Evolutionary conservation across 2,113 vertebrate species (phyloP).

Genomic region (Potamarius usumacintae): DNA sequence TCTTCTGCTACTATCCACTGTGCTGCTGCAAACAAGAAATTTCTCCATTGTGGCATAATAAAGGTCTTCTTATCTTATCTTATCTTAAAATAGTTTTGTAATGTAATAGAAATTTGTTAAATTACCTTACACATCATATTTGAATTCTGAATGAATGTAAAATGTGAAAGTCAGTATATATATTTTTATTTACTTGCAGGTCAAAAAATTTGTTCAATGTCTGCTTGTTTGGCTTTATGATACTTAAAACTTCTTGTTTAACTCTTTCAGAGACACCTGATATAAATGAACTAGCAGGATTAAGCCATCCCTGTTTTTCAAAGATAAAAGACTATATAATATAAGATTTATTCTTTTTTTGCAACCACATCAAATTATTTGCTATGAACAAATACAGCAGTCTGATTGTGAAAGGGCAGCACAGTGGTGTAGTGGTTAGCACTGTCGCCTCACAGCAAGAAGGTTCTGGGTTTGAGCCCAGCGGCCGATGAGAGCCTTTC

Average conservation of each 20-base stretch:
- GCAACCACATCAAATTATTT: background rate
- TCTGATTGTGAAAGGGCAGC: too few relatives aligned
- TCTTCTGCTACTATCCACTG: too few relatives aligned
- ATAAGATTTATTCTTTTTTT: background rate
- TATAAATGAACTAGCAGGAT: background rate
- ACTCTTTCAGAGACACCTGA: background rate
- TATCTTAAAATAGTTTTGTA: background rate
- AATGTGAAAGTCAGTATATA: background rate
- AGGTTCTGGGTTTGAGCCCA: too few relatives aligned
- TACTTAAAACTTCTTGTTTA: background rate
- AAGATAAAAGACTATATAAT: background rate
- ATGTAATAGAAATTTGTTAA: background rate
- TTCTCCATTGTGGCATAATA: too few relatives aligned
- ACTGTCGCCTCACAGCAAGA: too few relatives aligned
- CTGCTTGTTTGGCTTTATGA: background rate
- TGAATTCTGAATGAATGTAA: background rate
- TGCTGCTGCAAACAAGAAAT: too few relatives aligned
- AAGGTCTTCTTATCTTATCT: too few relatives aligned
- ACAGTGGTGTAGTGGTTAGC: too few relatives aligned
- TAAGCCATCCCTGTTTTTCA: background rate
- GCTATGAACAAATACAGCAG: background rate
- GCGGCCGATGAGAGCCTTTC: too few relatives aligned
- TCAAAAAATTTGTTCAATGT: background rate
- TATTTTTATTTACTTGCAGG: background rate
- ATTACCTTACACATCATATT: background rate